phyloP scores from a whole-genome alignment of 2,888 invertebrate genomes.

The Drosophila neonasuta region DNA sequence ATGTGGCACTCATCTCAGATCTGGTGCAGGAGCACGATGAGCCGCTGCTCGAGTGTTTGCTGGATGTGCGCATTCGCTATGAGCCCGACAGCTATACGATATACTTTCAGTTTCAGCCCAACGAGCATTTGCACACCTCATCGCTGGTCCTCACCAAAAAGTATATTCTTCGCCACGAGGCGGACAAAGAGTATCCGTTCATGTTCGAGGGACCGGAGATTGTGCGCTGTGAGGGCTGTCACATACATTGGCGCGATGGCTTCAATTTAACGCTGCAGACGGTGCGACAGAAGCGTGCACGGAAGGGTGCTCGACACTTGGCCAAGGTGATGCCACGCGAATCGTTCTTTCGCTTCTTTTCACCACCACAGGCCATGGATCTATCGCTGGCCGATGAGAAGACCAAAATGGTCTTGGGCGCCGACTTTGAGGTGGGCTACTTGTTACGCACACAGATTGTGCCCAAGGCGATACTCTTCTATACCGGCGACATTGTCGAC shows the following conservation, averaged over 20 bases:
- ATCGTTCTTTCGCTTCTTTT: conserved; percentile 66
- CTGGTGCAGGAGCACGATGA: conserved; percentile 65
- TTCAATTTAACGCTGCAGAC: conserved; percentile 58
- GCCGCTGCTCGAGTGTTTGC: conserved; percentile 53
- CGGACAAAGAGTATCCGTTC: conserved; percentile 63
- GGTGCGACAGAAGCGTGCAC: conserved; percentile 43
- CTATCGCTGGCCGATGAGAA: conserved; percentile 63
- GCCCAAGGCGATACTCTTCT: conserved; percentile 66
- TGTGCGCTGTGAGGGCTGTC: conserved; percentile 65
- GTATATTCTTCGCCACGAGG: conserved; percentile 61
- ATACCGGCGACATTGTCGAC: conserved; percentile 66
- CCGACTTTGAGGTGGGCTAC: conserved; percentile 66
- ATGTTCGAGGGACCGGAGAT: conserved; percentile 67
- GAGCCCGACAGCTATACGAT: conserved; percentile 60
- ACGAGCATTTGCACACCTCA: conserved; percentile 55
- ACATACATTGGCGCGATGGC: conserved; percentile 65
- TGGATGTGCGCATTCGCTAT: conserved; percentile 57
- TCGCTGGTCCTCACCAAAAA: conserved; percentile 59
- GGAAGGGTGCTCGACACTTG: conserved; percentile 47
- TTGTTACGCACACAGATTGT: conserved; percentile 65
- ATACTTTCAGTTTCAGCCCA: conserved; percentile 53
- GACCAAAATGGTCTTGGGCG: conserved; percentile 58
- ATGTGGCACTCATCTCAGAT: conserved; percentile 62
- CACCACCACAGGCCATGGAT: conserved; percentile 60
- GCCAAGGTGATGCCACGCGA: conserved; percentile 63